phyloP scores from a whole-genome alignment of 2,888 invertebrate genomes.

The Zygogramma bicolorata region DNA sequence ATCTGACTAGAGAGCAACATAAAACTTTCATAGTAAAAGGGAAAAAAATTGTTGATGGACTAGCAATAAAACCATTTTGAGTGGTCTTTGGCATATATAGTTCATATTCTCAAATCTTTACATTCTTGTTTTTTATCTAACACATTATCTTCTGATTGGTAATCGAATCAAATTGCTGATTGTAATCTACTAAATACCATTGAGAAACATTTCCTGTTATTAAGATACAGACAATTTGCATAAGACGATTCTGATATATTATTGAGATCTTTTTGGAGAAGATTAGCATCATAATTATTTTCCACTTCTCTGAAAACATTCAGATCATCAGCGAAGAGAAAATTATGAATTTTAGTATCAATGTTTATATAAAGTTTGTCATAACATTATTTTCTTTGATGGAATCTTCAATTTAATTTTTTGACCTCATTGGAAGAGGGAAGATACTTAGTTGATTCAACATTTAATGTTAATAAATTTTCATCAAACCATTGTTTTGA shows the following conservation, averaged over 20 bases:
- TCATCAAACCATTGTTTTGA: too few relatives aligned
- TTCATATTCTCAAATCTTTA: constrained; percentile 3
- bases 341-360: too few relatives aligned
- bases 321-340: too few relatives aligned
- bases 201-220: too few relatives aligned
- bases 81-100: neutral
- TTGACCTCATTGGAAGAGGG: too few relatives aligned
- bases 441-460: too few relatives aligned
- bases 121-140: constrained; percentile 2
- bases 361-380: too few relatives aligned
- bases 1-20: constrained; percentile 10
- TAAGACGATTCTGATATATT: neutral
- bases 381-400: too few relatives aligned
- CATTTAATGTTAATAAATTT: too few relatives aligned
- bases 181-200: neutral
- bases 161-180: neutral
- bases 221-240: neutral
- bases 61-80: neutral
- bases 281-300: too few relatives aligned
- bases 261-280: neutral
- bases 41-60: neutral
- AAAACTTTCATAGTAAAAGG: neutral
- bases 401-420: too few relatives aligned
- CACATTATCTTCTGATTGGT: neutral
- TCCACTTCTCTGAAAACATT: too few relatives aligned